These are phyloP conservation scores for Danio albolineatus DNA, from an alignment of 2,797 vertebrate genomes.

Conservation along the genomic window DNA sequence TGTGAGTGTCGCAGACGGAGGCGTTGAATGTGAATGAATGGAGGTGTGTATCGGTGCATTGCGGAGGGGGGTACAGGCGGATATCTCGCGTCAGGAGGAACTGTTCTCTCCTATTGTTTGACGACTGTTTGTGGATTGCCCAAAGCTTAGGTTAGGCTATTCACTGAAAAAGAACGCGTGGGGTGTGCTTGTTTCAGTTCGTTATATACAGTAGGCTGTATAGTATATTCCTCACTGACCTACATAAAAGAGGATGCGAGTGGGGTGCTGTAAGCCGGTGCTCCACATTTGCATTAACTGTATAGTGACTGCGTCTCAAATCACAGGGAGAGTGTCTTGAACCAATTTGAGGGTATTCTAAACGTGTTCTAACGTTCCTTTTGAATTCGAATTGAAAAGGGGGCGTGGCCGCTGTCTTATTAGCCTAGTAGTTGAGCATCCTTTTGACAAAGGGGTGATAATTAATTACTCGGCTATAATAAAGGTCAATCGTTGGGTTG, in stretches of 20 bases:
- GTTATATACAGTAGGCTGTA: constrained; percentile 9
- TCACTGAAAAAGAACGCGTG: background rate
- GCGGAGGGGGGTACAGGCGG: constrained; percentile 49
- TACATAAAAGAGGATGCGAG: constrained; percentile 40
- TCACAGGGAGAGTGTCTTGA: background rate
- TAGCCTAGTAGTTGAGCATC: background rate
- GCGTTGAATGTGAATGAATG: constrained; percentile 55
- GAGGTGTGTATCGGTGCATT: constrained; percentile 51
- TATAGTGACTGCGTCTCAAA: constrained; percentile 4
- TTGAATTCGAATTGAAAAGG: background rate
- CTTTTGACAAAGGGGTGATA: background rate
- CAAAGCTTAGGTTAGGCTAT: constrained; percentile 7
- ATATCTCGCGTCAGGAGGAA: constrained; percentile 45
- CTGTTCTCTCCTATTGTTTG: constrained; percentile 48
- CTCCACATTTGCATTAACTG: constrained; percentile 32
- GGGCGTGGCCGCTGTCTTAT: constrained; percentile 22
- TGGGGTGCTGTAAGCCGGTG: constrained; percentile 33
- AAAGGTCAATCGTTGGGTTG: background rate
- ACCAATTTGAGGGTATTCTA: background rate
- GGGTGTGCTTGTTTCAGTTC: background rate
- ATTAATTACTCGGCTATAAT: constrained; percentile 6
- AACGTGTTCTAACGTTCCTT: background rate
- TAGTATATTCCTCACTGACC: constrained; percentile 43
- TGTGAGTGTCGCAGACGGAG: constrained; percentile 30
- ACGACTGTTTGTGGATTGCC: constrained; percentile 29